Percentiles rank a stretch among this genome's conserved stretches.
phyloP scores from a whole-genome alignment of 2,797 vertebrate species.

The Delichon dasypus region DNA sequence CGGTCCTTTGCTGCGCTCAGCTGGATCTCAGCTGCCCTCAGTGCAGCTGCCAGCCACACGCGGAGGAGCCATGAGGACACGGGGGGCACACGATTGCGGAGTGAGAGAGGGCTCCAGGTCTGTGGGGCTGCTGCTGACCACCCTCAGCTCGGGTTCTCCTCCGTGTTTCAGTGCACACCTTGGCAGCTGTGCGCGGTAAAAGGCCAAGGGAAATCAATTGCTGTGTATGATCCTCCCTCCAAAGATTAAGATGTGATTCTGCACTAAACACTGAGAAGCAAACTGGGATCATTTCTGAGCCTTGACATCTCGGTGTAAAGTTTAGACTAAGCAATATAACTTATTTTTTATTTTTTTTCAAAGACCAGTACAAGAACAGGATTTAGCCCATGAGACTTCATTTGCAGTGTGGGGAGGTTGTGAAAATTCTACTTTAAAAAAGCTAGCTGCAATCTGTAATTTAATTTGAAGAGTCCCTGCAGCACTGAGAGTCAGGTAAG shows the following conservation, averaged over 20 bases:
- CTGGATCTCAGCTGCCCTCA: not conserved
- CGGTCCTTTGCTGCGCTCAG: not conserved
- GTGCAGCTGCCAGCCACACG: not conserved
- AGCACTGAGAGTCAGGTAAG: slow-evolving; percentile 40
- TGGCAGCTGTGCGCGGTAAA: not conserved
- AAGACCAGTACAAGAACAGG: not conserved
- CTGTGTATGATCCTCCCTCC: not conserved
- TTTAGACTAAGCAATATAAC: not conserved
- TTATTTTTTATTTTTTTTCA: not conserved
- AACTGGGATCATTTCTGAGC: not conserved
- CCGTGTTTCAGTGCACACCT: fast-evolving
- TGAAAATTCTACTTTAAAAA: not conserved
- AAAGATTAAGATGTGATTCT: not conserved
- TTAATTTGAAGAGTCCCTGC: not conserved
- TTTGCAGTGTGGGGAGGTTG: not conserved
- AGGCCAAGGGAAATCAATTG: not conserved
- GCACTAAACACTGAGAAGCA: not conserved
- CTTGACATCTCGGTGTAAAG: not conserved
- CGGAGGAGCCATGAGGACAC: not conserved
- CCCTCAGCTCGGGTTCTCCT: not conserved
- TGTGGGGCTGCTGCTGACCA: not conserved
- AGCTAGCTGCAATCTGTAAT: not conserved
- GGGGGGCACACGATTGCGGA: not conserved
- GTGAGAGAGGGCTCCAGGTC: fast-evolving
- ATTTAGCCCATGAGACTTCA: not conserved